Percentiles rank a stretch among this genome's conserved stretches.
Evolutionary conservation across 1,140 invertebrate genomes (phyloP).

Genomic region (Micrasema longulum): DNA sequence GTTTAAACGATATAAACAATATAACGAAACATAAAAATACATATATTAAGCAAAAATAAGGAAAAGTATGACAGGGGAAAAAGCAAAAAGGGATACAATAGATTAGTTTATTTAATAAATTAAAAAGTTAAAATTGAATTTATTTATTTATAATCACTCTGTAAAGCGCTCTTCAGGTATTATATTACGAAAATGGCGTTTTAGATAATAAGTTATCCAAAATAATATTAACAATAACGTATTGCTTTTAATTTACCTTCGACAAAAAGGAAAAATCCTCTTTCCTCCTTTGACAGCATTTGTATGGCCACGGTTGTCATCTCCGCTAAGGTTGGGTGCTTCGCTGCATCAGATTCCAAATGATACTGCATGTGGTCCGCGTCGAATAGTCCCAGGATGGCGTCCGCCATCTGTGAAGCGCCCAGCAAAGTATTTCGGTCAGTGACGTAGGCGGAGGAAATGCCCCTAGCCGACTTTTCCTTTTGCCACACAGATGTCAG

Average conservation of each 20-base stretch:
- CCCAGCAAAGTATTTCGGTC: conserved; percentile 37
- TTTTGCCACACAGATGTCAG: conserved; percentile 66
- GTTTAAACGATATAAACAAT: too few species aligned
- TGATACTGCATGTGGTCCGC: conserved; percentile 71
- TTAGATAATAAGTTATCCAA: too few species aligned
- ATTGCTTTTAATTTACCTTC: conserved; percentile 87
- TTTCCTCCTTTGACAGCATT: conserved; percentile 80
- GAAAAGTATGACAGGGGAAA: too few species aligned
- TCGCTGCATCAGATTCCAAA: conserved; percentile 63
- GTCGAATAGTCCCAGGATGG: conserved; percentile 73
- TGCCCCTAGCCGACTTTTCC: conserved; percentile 57
- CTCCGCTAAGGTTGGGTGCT: conserved; percentile 80
- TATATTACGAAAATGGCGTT: too few species aligned
- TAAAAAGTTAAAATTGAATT: too few species aligned
- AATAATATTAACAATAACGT: too few species aligned
- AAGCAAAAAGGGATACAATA: too few species aligned
- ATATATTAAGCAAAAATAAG: too few species aligned
- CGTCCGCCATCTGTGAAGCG: conserved; percentile 62
- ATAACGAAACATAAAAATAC: too few species aligned
- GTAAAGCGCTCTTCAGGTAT: too few species aligned
- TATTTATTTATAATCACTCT: too few species aligned
- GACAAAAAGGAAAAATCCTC: conserved; percentile 90
- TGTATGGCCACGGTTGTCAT: conserved; percentile 86
- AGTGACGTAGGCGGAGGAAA: conserved; percentile 41
- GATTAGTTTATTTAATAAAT: too few species aligned